Evolutionary conservation across 1,140 invertebrate genomes (phyloP), one percentile per base, ranked within the genome.

Genomic region (Ridgeia piscesae): DNA sequence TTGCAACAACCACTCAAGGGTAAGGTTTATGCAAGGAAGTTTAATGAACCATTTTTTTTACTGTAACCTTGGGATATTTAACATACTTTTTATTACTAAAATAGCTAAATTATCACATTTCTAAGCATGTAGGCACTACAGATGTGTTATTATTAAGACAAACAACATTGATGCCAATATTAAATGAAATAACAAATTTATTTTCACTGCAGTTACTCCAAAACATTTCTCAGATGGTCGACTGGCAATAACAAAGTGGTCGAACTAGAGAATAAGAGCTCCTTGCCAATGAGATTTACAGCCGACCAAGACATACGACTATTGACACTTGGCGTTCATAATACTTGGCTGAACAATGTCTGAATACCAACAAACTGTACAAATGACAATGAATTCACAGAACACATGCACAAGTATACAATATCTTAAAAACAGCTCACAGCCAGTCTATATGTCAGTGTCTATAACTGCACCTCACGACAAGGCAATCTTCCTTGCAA

Each of bases 161-260:
- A 42, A 42, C 42, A 31, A 77, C 48, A 50, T 50, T 21, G 17
- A 77, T 21, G 27, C 58, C 58, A 77, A 17, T 21, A 77, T 9
- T 77, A 77, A 77, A 77, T 77, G 58, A 77, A 77, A 77, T 77
- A 77, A 77, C 58, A 77, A 77, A 77, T 77, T 77, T 77, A 77
- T 77, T 77, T 77, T 77, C 58, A 77, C 58, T 77, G 58, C 58
- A 77, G 58, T 77, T 77, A 77, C 58, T 77, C 58, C 58, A 77
- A 77, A 77, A 77, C 58, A 77, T 77, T 77, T 77, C 58, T 77
- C 58, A 21, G 58, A 21, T 77, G 27, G 58, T 77, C 58, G 58
- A 77, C 58, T 77, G 58, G 58, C 58, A 77, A 77, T 77, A 77
- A 77, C 58, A 77, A 77, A 77, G 27, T 77, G 58, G 27, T 77